A percentile compares a stretch with the other conserved stretches of the same genome.
These are phyloP conservation scores for Clanis bilineata DNA, from an alignment of 2,888 invertebrate genomes.

Conservation along the genomic window DNA sequence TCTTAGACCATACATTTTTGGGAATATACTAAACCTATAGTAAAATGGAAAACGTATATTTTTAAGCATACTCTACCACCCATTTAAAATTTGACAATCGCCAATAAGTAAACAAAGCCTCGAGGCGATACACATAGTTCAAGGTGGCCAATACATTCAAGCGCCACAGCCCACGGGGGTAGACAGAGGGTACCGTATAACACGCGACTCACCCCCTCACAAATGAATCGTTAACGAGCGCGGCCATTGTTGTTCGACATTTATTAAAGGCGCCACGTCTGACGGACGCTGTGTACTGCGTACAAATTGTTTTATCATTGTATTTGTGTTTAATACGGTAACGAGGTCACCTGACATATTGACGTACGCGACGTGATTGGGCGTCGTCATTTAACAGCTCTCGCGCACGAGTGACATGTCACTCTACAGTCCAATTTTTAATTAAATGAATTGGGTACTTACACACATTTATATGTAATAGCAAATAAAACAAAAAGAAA, in stretches of 20 bases:
- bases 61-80: no score
- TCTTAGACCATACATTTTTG: no score
- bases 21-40: no score
- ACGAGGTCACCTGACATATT: background rate
- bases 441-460: no score
- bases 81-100: no score
- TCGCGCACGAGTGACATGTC: no score
- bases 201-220: background rate
- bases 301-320: constrained; percentile 10
- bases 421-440: no score
- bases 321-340: background rate
- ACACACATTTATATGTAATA: no score
- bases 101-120: background rate
- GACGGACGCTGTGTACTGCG: background rate
- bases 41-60: no score
- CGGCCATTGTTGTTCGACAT: constrained; percentile 9
- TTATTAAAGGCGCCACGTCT: background rate
- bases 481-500: no score
- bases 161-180: background rate
- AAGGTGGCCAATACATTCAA: background rate
- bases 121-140: background rate
- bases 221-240: background rate
- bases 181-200: background rate
- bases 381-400: background rate
- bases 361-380: background rate